Evolutionary conservation across 2,888 invertebrate genomes (phyloP), one percentile per base, ranked within the genome.

Genomic region (Ditula angustiorana): DNA sequence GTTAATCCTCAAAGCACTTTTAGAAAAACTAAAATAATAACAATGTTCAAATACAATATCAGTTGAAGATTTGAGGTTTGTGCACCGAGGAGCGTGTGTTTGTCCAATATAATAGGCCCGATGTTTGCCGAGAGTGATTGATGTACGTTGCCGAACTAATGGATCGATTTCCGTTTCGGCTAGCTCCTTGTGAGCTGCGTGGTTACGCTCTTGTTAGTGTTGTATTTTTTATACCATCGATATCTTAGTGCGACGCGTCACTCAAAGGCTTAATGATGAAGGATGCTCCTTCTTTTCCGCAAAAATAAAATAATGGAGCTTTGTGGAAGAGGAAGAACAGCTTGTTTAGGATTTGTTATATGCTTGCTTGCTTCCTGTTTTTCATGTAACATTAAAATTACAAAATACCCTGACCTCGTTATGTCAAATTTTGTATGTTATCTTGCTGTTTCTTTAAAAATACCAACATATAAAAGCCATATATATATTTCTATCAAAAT

Each of bases 101-200:
- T 88, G 86, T 81, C 82, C 85, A 81, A 87, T 86, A 85, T 87
- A 87, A 88, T 87, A 81, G 88, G 76, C 71, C 77, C 77, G 77
- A 81, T 88, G 87, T 88, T 88, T 88, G 88, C 80, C 35, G 71
- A 71, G 66, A 71, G 83, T 88, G 88, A 88, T 88, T 88, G 89
- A 88, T 88, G 87, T 79, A 76, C 78, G 75, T 79, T 71, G 71
- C 74, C 69, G 66, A 69, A 72, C 75, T 83, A 86, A 85, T 82
- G 82, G 86, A 87, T 88, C 89, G 84, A 86, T 88, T 83, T 78
- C 77, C 80, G 70, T 68, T 61, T 49, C 68, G 53, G 56, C 59
- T 68, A 57, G 60, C 53, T 60, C 30, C 57, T 69, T 60, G n/a
- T n/a, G 60, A 59, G 60, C 65, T 57, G 58, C 47, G 26, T 66